Conservation (phyloP, 2,113 vertebrate genomes). For the Vireo altiloquus region DNA sequence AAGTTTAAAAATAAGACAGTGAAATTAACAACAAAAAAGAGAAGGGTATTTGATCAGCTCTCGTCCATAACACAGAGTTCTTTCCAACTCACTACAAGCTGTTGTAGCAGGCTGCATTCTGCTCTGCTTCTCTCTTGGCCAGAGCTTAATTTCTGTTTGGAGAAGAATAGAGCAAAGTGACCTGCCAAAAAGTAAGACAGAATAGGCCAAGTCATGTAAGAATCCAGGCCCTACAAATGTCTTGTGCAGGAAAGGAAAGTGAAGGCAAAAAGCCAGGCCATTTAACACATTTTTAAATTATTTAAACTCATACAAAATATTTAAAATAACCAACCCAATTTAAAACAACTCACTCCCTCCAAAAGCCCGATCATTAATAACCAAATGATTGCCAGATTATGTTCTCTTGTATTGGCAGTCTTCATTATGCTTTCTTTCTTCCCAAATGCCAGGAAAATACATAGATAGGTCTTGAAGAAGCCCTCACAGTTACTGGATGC, state of each 20-base stretch:
- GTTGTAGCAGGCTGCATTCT: slow-evolving; percentile 58
- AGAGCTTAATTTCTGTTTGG: slow-evolving; percentile 54
- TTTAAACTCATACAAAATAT: background rate
- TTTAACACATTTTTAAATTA: background rate
- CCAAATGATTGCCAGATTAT: background rate
- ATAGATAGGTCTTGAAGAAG: background rate
- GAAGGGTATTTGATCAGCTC: slow-evolving; percentile 36
- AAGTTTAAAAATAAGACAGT: slow-evolving; percentile 61
- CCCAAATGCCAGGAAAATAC: background rate
- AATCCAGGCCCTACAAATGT: background rate
- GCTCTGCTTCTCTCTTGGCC: slow-evolving; percentile 39
- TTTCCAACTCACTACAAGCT: slow-evolving; percentile 64
- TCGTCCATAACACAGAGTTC: slow-evolving; percentile 57
- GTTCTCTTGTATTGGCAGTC: background rate
- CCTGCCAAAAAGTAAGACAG: slow-evolving; percentile 42
- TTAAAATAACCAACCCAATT: background rate
- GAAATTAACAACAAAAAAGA: slow-evolving; percentile 29
- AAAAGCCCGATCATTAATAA: background rate
- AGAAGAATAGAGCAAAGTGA: slow-evolving; percentile 50
- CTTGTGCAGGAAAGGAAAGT: background rate
- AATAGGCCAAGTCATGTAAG: slow-evolving; percentile 27
- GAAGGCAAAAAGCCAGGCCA: background rate
- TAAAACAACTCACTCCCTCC: background rate
- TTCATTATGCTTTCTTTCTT: background rate
- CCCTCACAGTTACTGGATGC: background rate